Evolutionary conservation across 1,140 invertebrate species (phyloP), one percentile per base, ranked within the genome.

Genomic region (Diuraphis noxia): DNA sequence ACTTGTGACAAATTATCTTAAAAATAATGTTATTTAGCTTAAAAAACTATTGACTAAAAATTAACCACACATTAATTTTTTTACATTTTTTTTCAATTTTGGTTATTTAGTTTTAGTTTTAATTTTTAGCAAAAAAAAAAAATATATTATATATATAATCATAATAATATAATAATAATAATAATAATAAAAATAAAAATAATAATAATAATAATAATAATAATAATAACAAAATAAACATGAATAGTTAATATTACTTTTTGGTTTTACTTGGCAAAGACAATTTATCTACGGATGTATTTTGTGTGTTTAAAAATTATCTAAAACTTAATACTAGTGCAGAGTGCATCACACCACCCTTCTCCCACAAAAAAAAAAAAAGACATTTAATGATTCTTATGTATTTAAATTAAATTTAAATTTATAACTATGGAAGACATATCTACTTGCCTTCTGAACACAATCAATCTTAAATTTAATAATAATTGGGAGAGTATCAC

Each of bases 371-470:
- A 87, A 87, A 85, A 85, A 52, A 86, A 88, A 30, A 90, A 79
- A 46, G 49, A 89, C 40, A 43, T 25, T 77, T 46, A 49, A 91
- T 91, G 86, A 63, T 81, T 82, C 89, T 91, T 49, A 91, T 82
- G 8, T 30, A 49, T 72, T 46, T 52, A 30, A 43, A 36, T 90
- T 90, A 90, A 79, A 79, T 79, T 46, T 79, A 77, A 91, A 91
- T 82, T 90, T 91, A 91, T 40, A 91, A 19, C 89, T 91, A 91
- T 91, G 89, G 89, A 91, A 91, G 89, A 91, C 89, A 91, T 91
- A 91, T 25, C 89, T 91, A 91, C 89, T 91, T 91, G 89, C 89
- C 89, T 91, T 91, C 89, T 91, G 89, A 91, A 91, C 89, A 91
- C 89, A 91, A 91, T 91, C 89, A 91, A 91, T 38, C 89, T 91